Base-by-base conservation (phyloP, 2,797 vertebrate genomes). In the Moxostoma hubbsi region DNA sequence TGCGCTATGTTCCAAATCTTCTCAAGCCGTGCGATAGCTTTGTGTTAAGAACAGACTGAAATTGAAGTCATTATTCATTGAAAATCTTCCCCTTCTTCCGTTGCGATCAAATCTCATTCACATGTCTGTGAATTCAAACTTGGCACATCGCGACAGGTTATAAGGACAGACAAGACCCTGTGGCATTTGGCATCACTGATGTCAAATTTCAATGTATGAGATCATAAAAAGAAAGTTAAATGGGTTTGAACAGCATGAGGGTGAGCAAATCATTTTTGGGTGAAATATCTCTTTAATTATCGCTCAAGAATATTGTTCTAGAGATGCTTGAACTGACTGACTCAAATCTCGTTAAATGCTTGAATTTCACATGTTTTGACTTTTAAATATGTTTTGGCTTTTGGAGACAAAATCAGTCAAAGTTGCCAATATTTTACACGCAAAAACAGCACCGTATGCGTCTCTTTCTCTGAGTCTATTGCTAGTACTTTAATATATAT, bases 341-440 rank as follows among this genome's bases (percentile, higher is more conserved):
- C 43, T 67, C 50, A 53, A 75, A 80, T 53, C 43, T 51, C 51
- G 16, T 76, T 72, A 62, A 53, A 71, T 73, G 45, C 63, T 24
- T 72, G 15, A 55, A 43, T 43, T 79, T 75, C 15, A 24, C 65
- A 18, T 47, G 43, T 64, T 70, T 69, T 13, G 9, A 46, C 63
- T 9, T 58, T 70, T 47, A 65, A 15, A 50, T 50, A 7, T 16
- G 18, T 77, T 67, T 7, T 18, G 47, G 49, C 5, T 80, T 73
- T 73, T 51, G 24, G 18, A 67, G 13, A 67, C 16, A 9, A 76
- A 67, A 15, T 66, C 46, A 36, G 64, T 68, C 13, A 51, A 68
- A 50, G 16, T 68, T 15, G 64, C 55, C 54, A 51, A 49, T 66
- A 57, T 43, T 45, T 76, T 76, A 49, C 50, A 49, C 59, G 74